Conservation (phyloP, 1,140 invertebrate species). For the Heliothis subflexa region DNA sequence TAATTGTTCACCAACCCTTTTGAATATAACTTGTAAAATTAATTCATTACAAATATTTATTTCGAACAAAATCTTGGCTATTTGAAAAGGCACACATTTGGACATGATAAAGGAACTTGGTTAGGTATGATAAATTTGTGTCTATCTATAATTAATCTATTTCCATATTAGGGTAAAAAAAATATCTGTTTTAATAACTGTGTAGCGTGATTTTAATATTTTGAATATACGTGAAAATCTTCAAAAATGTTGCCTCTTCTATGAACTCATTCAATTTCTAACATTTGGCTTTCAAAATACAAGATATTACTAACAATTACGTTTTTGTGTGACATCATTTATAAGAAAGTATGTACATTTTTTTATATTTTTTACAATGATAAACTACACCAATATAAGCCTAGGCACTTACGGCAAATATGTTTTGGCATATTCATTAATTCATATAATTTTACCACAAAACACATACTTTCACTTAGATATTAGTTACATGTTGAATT, state of each 20-base stretch:
- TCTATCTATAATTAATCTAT: conserved; percentile 30
- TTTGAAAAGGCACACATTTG: conserved; percentile 67
- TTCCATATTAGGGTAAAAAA: conserved; percentile 18
- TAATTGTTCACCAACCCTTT: background rate
- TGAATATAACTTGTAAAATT: conserved; percentile 3
- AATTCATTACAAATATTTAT: background rate
- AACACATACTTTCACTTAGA: conserved; percentile 40
- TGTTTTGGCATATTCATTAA: conserved; percentile 67
- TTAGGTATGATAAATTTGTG: conserved; percentile 31
- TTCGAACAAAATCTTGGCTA: conserved; percentile 41
- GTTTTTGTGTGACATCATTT: conserved; percentile 27
- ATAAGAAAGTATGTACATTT: conserved; percentile 40
- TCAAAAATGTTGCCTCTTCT: conserved; percentile 16
- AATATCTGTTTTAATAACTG: conserved; percentile 17
- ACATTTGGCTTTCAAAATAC: conserved; percentile 1
- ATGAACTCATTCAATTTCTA: background rate
- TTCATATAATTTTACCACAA: conserved; percentile 43
- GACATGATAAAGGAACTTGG: conserved; percentile 52
- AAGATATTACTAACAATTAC: conserved; percentile 25
- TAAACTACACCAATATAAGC: conserved; percentile 57
- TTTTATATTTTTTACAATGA: conserved; percentile 39
- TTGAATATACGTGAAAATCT: conserved; percentile 11
- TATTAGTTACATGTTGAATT: conserved; percentile 35
- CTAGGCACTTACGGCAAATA: conserved; percentile 77
- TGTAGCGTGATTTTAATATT: conserved; percentile 17